A percentile compares a stretch with the other conserved stretches of the same genome.
Conservation (phyloP, 1,140 invertebrate genomes). For the Theocolax elegans region DNA sequence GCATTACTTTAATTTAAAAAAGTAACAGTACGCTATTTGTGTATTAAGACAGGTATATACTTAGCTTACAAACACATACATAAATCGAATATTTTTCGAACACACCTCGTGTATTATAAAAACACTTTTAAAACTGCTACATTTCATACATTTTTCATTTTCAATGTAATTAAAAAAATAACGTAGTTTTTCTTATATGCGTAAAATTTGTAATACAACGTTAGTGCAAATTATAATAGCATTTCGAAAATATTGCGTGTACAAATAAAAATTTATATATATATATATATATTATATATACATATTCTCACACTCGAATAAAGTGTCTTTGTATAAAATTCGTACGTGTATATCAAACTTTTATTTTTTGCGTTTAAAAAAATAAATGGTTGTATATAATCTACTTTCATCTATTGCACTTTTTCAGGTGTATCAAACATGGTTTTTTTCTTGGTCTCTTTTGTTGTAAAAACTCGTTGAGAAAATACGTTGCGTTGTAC, state of each 20-base stretch:
- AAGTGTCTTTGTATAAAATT: conserved; percentile 24
- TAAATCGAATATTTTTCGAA: too few species aligned
- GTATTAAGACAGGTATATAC: too few species aligned
- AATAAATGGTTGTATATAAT: too few species aligned
- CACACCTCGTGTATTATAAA: neutral
- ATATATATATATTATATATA: too few species aligned
- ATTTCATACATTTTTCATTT: neutral
- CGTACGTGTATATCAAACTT: neutral
- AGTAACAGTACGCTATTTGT: too few species aligned
- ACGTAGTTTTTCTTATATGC: neutral
- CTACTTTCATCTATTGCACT: neutral
- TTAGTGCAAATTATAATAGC: neutral
- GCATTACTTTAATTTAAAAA: too few species aligned
- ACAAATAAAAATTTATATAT: conserved; percentile 31
- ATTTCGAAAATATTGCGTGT: conserved; percentile 9
- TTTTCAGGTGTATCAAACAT: neutral
- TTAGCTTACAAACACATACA: too few species aligned
- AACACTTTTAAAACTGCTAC: conserved; percentile 1
- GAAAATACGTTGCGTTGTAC: neutral
- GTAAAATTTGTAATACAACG: neutral
- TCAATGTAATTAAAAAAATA: conserved; percentile 8
- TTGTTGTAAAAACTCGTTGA: too few species aligned
- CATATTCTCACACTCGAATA: neutral
- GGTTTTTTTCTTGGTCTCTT: neutral
- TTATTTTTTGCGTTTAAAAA: neutral